These are phyloP conservation scores for Drosophila leonis DNA, from an alignment of 2,888 invertebrate genomes.

Conservation along the genomic window DNA sequence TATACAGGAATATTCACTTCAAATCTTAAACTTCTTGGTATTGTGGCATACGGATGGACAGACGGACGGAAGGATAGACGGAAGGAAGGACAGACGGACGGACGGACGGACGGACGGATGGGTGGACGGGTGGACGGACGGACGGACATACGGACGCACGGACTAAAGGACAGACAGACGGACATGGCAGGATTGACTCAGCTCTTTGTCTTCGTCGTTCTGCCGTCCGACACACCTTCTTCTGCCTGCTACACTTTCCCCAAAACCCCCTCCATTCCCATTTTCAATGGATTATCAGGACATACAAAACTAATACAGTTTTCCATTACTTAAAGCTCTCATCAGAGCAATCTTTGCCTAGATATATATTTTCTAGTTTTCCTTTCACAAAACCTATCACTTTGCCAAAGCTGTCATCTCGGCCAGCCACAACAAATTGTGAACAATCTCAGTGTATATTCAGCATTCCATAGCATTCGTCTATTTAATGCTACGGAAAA, in stretches of 20 bases:
- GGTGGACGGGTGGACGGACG: not conserved
- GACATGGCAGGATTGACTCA: not conserved
- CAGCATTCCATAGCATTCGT: slow-evolving; percentile 9
- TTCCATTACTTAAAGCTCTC: not conserved
- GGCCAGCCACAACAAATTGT: not conserved
- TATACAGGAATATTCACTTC: no score
- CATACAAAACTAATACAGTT: not conserved
- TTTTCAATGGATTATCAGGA: not conserved
- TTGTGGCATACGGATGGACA: no score
- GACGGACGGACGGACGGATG: not conserved
- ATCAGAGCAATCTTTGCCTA: slow-evolving; percentile 2
- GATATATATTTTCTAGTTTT: not conserved
- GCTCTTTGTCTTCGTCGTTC: no score
- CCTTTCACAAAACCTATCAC: not conserved
- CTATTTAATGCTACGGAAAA: slow-evolving; percentile 10
- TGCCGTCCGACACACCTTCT: no score
- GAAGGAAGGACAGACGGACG: no score
- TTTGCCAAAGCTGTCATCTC: not conserved
- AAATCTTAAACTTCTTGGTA: no score
- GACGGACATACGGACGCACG: not conserved
- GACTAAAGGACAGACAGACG: not conserved
- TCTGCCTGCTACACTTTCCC: not conserved
- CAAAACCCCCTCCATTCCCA: no score
- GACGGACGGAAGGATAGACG: no score
- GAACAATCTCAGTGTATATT: slow-evolving; percentile 7